Evolutionary conservation across 1,140 invertebrate genomes (phyloP).

Genomic region (Sinonovacula constricta): DNA sequence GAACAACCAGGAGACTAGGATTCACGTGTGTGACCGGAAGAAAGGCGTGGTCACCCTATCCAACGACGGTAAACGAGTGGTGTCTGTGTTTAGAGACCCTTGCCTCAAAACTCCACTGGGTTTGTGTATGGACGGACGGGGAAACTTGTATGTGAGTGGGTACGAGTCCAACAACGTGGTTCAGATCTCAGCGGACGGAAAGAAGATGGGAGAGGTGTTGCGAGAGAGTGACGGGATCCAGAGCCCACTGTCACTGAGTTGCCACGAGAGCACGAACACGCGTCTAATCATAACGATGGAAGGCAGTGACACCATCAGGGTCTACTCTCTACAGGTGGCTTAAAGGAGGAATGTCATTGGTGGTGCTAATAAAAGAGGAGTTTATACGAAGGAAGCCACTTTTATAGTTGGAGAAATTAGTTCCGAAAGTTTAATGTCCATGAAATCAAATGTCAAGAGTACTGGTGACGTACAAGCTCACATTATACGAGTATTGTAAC

Average conservation of each 20-base stretch:
- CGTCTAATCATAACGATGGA: constrained; percentile 29
- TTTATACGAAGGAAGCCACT: no score
- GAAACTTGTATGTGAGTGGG: constrained; percentile 39
- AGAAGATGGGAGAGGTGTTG: constrained; percentile 30
- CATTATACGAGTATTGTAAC: no score
- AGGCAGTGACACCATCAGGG: constrained; percentile 21
- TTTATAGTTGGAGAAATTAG: no score
- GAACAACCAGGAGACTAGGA: constrained; percentile 15
- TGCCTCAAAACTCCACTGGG: constrained; percentile 7
- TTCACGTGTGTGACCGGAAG: constrained; percentile 27
- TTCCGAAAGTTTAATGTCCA: no score
- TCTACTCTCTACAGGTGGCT: constrained; percentile 22
- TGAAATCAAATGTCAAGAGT: no score
- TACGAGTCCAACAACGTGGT: constrained; percentile 25
- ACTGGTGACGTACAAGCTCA: no score
- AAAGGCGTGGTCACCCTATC: constrained; percentile 23
- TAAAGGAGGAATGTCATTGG: neutral
- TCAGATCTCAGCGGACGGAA: constrained; percentile 28
- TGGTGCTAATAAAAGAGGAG: no score
- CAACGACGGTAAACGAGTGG: constrained; percentile 14
- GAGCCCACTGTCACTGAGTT: constrained; percentile 18
- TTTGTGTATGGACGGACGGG: constrained; percentile 36
- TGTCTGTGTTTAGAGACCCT: constrained; percentile 14
- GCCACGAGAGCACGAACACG: constrained; percentile 32
- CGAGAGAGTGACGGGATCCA: constrained; percentile 19